Evolutionary conservation across 30 jellyfish, hydroid and myxozoan genomes (phyloP), one percentile per base, ranked within the genome.

Genomic region (Clytia hemisphaerica): DNA sequence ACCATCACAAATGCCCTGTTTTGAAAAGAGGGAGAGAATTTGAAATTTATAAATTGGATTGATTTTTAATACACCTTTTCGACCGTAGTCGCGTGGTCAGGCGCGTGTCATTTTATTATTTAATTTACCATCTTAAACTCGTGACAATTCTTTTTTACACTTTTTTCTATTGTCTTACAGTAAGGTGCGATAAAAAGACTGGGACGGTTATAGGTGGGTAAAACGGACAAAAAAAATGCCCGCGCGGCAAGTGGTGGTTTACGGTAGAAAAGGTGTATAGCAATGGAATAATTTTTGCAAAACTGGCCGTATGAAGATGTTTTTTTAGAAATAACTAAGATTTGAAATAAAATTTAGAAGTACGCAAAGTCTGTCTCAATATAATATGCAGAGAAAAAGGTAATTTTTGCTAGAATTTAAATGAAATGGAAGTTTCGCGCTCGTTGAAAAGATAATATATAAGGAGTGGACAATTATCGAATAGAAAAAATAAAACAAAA

Each of bases 1-100:
- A 2, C 97, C 97, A 79, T 88, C 97, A 73, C 93, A 58, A 12
- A 88, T 82, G 5, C 97, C 97, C 96, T 86, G 29, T 6, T 12
- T 34, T 28, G 21, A 65, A 9, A n/a, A 12, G 75, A 14, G 18
- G n/a, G n/a, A 42, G n/a, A 10, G 53, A 12, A 10, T 42, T 42
- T 42, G 12, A 42, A 42, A 42, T 10, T 10, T 42, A 42, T 12
- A 10, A 12, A 12, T 42, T 42, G 53, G n/a, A 42, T 42, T 42
- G n/a, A n/a, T n/a, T n/a, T n/a, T n/a, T n/a, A n/a, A n/a, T n/a
- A n/a, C n/a, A n/a, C n/a, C n/a, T n/a, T n/a, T n/a, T n/a, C n/a
- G n/a, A n/a, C n/a, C n/a, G n/a, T n/a, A n/a, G n/a, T n/a, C n/a
- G n/a, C n/a, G n/a, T n/a, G n/a, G n/a, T n/a, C n/a, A n/a, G n/a